Evolutionary conservation across 2,113 vertebrate genomes (phyloP).

Genomic region (Gallinago jamesoni): DNA sequence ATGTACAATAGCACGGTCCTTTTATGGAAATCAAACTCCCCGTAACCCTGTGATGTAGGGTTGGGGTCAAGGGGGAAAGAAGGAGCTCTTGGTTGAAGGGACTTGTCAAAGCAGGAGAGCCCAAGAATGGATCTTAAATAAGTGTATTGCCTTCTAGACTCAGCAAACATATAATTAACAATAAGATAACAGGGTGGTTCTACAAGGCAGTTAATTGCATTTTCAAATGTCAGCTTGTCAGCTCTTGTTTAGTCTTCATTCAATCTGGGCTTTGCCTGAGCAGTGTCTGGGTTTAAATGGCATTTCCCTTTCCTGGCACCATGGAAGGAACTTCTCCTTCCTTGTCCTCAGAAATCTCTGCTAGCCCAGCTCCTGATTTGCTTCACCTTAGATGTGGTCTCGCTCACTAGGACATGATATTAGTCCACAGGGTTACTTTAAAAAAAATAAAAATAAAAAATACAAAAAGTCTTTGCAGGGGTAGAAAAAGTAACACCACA

Average conservation of each 20-base stretch:
- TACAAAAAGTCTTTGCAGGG: neutral
- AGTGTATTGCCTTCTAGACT: neutral
- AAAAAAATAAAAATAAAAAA: neutral
- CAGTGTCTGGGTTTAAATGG: conserved; percentile 3
- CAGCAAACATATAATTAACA: conserved; percentile 45
- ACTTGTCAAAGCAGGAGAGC: neutral
- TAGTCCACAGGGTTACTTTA: neutral
- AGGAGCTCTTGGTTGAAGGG: neutral
- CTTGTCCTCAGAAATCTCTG: neutral
- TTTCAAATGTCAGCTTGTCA: conserved; percentile 53
- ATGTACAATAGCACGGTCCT: rapidly evolving
- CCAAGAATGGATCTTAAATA: neutral
- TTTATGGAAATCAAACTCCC: neutral
- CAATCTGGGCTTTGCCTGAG: neutral
- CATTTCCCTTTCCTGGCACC: neutral
- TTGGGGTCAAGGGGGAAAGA: neutral
- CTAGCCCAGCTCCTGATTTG: neutral
- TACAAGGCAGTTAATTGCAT: conserved; percentile 29
- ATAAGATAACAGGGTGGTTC: conserved; percentile 10
- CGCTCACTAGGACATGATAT: neutral
- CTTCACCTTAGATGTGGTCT: neutral
- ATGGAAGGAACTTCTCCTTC: neutral
- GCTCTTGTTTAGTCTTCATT: conserved; percentile 4
- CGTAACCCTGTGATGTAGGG: neutral
- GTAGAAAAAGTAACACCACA: neutral